Evolutionary conservation across 2,113 vertebrate species (phyloP).

Genomic region (Malurus alboscapulatus): DNA sequence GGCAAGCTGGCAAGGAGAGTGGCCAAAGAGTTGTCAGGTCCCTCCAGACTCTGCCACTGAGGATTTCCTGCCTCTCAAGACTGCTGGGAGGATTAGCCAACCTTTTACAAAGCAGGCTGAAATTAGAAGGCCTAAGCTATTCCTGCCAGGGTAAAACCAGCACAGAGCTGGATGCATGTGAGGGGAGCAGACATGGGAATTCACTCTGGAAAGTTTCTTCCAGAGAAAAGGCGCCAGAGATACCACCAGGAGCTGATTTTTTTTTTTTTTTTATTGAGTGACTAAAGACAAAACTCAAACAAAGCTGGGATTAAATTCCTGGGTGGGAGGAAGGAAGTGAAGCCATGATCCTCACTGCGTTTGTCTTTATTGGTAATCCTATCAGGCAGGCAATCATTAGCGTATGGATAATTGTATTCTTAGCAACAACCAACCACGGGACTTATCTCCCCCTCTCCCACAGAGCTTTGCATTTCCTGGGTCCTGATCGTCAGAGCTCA

Average conservation of each 20-base stretch:
- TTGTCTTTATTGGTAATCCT: slow-evolving; percentile 58
- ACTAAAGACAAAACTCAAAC: not conserved
- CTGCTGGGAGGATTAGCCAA: slow-evolving; percentile 1
- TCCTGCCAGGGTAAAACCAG: not conserved
- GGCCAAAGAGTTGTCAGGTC: not conserved
- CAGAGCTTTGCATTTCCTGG: not conserved
- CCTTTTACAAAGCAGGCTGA: not conserved
- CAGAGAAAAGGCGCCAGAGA: not conserved
- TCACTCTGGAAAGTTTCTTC: not conserved
- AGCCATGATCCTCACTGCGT: not conserved
- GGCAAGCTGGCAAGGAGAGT: not conserved
- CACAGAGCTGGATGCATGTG: rapidly evolving
- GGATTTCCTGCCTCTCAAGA: slow-evolving; percentile 5
- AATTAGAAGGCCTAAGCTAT: slow-evolving; percentile 30
- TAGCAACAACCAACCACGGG: slow-evolving; percentile 18
- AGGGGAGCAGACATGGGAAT: not conserved
- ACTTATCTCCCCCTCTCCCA: not conserved
- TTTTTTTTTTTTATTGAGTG: not conserved
- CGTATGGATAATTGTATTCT: slow-evolving; percentile 33
- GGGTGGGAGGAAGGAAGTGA: slow-evolving; percentile 16
- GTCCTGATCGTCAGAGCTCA: not conserved
- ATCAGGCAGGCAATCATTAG: slow-evolving; percentile 35
- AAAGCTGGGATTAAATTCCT: not conserved
- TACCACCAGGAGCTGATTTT: not conserved
- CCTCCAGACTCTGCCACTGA: not conserved